phyloP scores from a whole-genome alignment of 2,888 invertebrate species.

The Pardosa pseudoannulata region DNA sequence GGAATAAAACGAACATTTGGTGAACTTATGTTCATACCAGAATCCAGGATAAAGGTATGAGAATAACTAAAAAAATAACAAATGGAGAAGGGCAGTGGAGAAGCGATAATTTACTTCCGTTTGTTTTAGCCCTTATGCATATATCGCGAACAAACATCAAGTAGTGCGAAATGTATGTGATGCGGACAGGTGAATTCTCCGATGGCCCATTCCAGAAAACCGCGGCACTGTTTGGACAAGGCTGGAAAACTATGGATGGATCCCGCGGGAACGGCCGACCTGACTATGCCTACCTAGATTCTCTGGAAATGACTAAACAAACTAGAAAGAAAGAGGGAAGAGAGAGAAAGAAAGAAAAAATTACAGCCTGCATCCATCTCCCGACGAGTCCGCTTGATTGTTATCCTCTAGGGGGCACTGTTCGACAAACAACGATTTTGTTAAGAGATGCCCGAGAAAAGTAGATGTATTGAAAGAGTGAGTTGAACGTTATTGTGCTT shows the following conservation, averaged over 20 bases:
- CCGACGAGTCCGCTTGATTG: slow-evolving; percentile 42
- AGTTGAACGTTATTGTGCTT: not conserved
- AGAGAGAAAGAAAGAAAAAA: not conserved
- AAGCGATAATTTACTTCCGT: not conserved
- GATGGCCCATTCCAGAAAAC: slow-evolving; percentile 2
- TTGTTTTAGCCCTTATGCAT: not conserved
- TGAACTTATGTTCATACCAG: too few species aligned
- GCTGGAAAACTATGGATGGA: not conserved
- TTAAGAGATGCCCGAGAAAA: not conserved
- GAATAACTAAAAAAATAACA: too few species aligned
- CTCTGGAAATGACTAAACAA: not conserved
- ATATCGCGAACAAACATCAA: not conserved
- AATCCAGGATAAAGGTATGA: too few species aligned
- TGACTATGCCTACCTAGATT: not conserved
- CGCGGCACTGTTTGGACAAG: not conserved
- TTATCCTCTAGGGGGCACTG: slow-evolving; percentile 49
- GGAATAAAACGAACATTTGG: too few species aligned
- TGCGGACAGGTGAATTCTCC: not conserved
- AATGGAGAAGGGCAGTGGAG: too few species aligned
- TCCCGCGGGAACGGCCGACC: not conserved
- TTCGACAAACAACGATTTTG: slow-evolving; percentile 63
- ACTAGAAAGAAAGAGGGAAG: not conserved
- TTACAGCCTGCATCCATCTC: slow-evolving; percentile 36
- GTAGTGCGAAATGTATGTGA: not conserved
- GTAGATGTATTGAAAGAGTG: not conserved